Evolutionary conservation across 2,797 vertebrate species (phyloP).

Genomic region (Chaetodon trifasciatus): DNA sequence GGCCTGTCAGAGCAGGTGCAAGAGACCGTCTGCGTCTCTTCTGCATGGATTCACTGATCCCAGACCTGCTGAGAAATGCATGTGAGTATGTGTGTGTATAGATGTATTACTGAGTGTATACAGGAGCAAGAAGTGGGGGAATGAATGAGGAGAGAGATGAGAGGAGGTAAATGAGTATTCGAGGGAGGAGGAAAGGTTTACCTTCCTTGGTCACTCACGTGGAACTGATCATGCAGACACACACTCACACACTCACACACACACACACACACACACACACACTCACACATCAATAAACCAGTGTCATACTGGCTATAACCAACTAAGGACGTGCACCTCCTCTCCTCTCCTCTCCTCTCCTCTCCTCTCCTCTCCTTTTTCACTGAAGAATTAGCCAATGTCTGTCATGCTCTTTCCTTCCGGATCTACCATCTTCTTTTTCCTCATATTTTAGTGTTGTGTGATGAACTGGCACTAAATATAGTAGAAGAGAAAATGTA

Average conservation of each 20-base stretch:
- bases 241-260: conserved; percentile 24
- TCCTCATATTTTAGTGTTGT: conserved; percentile 20
- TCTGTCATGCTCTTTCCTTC: background rate
- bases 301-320: conserved; percentile 24
- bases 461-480: conserved; percentile 30
- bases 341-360: background rate
- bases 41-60: conserved; percentile 72
- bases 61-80: conserved; percentile 63
- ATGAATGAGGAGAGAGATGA: conserved; percentile 45
- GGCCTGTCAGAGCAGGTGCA: conserved; percentile 59
- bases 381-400: background rate
- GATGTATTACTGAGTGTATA: conserved; percentile 23
- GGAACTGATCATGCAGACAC: conserved; percentile 65
- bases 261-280: conserved; percentile 30
- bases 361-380: background rate
- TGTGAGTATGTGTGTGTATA: conserved; percentile 35
- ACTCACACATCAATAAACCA: conserved; percentile 31
- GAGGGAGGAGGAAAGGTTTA: conserved; percentile 52
- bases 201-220: conserved; percentile 64
- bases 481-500: conserved; percentile 22
- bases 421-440: conserved; percentile 8
- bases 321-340: background rate
- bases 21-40: conserved; percentile 66
- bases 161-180: conserved; percentile 47
- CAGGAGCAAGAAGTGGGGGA: conserved; percentile 36